Base-by-base conservation (phyloP, 2,113 vertebrate genomes). In the Marmota monax region DNA sequence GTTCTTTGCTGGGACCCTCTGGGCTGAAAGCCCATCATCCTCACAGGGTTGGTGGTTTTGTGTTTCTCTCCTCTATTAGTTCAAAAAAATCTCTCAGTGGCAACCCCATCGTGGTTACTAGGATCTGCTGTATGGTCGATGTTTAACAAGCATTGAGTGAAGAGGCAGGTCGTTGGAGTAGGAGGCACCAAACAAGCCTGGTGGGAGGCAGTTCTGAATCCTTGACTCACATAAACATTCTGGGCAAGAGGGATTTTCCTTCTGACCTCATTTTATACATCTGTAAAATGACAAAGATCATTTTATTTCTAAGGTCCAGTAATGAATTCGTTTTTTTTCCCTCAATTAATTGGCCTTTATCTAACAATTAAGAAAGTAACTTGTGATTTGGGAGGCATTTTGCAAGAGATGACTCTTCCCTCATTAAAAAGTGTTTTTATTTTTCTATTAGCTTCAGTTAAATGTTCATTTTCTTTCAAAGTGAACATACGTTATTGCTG, bases 231-330 rank as follows among this genome's bases (percentile, higher is more conserved):
- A 22, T 0, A 37, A 58, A 51, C 45, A 56, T 27, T 29, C 37
- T 12, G 4, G 53, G 13, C 76, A n/a, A 82, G 61, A 45, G 25
- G 25, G 2, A 10, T 37, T 70, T 27, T 45, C 32, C 63, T 85
- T 65, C 37, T 1, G 16, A 42, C 18, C 7, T 13, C 25, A 2
- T 32, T 69, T 85, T 39, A 58, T 25, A 34, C 14, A 37, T 18
- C 69, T 88, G 4, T 45, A 45, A 67, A 74, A 56, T 42, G 22
- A 48, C 18, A 78, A 34, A 12, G 48, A n/a, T 37, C 22, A 23
- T 22, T 88, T 96, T 93, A 22, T 85, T 56, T 93, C n/a, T 89
- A 53, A 86, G 61, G 25, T 56, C 63, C 39, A 84, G 5, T 32
- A 63, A 34, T 10, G 34, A 67, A 29, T 8, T 12, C 29, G 27